These are phyloP conservation scores for Raja brachyura DNA, from an alignment of 2,113 vertebrate genomes.

Conservation along the genomic window DNA sequence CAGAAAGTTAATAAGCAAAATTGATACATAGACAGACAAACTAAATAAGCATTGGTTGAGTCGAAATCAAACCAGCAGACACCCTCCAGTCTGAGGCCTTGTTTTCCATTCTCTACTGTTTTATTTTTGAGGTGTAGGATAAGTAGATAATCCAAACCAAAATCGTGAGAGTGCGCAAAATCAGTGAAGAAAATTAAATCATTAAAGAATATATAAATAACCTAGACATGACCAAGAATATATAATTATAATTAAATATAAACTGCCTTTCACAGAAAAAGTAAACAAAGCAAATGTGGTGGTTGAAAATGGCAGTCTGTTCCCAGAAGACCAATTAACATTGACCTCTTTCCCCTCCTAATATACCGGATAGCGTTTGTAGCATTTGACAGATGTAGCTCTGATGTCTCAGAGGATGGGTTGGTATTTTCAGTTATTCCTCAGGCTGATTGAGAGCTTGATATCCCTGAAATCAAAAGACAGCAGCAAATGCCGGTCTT, in stretches of 20 bases:
- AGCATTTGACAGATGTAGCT: constrained; percentile 28
- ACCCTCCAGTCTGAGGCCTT: neutral
- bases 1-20: neutral
- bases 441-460: constrained; percentile 34
- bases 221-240: neutral
- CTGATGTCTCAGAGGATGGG: constrained; percentile 20
- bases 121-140: neutral
- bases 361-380: neutral
- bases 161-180: neutral
- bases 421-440: constrained; percentile 38
- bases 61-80: neutral
- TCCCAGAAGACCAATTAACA: constrained; percentile 35
- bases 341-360: constrained; percentile 32
- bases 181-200: constrained; percentile 20
- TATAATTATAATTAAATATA: constrained; percentile 36
- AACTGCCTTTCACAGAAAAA: neutral
- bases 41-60: neutral
- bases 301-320: constrained; percentile 27
- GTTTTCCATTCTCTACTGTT: neutral
- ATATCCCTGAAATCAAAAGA: neutral
- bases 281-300: constrained; percentile 20
- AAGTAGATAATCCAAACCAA: neutral
- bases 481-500: constrained; percentile 2
- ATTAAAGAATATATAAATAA: constrained; percentile 22
- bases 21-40: neutral